Evolutionary conservation across 2,113 vertebrate genomes (phyloP).

Genomic region (Etia nguti): DNA sequence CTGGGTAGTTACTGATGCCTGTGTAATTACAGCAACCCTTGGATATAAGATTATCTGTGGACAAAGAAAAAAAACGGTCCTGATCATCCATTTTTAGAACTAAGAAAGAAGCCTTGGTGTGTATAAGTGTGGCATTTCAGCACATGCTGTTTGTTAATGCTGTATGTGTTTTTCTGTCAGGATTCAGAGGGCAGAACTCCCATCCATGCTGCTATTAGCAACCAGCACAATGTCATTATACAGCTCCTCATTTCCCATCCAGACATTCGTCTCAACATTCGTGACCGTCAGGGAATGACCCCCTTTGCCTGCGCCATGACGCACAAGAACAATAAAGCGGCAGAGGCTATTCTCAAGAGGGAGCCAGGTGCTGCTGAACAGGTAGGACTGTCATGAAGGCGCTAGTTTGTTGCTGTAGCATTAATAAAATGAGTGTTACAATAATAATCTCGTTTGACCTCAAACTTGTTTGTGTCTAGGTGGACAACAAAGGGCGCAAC

Average conservation of each 20-base stretch:
- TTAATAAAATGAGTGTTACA: background rate
- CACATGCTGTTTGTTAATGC: background rate
- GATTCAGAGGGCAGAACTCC: constrained; percentile 94
- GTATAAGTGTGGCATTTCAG: background rate
- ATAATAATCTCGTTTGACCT: background rate
- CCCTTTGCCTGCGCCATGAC: constrained; percentile 98
- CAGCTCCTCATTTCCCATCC: constrained; percentile 95
- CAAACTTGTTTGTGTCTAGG: constrained; percentile 61
- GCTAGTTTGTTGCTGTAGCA: background rate
- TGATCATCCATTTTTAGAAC: background rate
- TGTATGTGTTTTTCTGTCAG: constrained; percentile 58
- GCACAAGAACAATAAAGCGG: constrained; percentile 95
- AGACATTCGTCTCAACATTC: constrained; percentile 85
- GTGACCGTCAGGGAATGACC: constrained; percentile 94
- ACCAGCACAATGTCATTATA: constrained; percentile 91
- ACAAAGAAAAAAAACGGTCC: background rate
- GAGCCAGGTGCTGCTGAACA: constrained; percentile 95
- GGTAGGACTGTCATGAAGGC: constrained; percentile 52
- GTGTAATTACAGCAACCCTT: too few relatives aligned
- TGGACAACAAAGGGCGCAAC: constrained; percentile 97
- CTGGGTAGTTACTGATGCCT: background rate
- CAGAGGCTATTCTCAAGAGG: constrained; percentile 92
- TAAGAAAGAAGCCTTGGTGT: background rate
- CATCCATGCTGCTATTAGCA: constrained; percentile 93
- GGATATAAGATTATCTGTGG: background rate